Evolutionary conservation across 1,140 invertebrate genomes (phyloP).

Genomic region (Laupala kohalensis): DNA sequence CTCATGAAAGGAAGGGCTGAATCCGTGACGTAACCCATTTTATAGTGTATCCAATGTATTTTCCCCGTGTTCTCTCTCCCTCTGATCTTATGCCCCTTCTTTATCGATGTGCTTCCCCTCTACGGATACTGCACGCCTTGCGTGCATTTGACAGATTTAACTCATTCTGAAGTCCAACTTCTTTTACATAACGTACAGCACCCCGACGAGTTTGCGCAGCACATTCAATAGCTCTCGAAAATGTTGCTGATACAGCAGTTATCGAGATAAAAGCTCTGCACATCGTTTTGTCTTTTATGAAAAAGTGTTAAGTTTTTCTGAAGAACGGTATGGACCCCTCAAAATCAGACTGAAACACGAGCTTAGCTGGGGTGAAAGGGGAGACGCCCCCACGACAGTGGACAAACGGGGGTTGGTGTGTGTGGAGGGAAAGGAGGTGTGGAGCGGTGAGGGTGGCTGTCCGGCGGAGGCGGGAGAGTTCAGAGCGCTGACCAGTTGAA

Average conservation of each 20-base stretch:
- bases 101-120: neutral
- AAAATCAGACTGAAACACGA: neutral
- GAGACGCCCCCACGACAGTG: neutral
- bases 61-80: too few species aligned
- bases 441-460: neutral
- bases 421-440: neutral
- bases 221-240: neutral
- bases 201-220: neutral
- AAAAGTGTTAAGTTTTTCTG: neutral
- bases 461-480: neutral
- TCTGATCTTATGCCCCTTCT: neutral
- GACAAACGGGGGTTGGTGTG: neutral
- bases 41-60: too few species aligned
- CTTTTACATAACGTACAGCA: neutral
- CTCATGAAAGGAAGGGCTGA: too few species aligned
- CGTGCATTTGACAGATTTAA: neutral
- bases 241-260: slow-evolving; percentile 2
- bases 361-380: neutral
- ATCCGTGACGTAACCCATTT: too few species aligned
- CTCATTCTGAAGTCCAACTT: neutral
- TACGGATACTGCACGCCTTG: neutral
- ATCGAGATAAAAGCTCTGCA: neutral
- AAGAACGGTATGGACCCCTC: neutral
- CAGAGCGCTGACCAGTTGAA: neutral
- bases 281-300: neutral